Base-by-base conservation (phyloP, 2,888 invertebrate species). In the Exocentrus adspersus region DNA sequence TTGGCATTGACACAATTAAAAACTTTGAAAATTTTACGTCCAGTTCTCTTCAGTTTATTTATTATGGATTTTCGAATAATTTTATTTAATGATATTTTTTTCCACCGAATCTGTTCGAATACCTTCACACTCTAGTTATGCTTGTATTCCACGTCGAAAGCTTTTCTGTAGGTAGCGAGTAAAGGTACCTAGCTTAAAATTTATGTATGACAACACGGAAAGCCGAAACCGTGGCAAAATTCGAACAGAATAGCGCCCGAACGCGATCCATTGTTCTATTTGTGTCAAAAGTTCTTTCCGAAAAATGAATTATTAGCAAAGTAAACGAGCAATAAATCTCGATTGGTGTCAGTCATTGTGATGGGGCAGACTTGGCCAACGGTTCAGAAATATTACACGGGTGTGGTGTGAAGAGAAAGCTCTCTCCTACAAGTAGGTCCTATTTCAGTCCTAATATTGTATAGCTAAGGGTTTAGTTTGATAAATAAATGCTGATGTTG, bases 271-370 rank as follows among this genome's bases (percentile, higher is more conserved):
- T 81, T 81, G 81, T 81, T 81, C 81, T 80, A 79, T 80, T 79
- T 79, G 78, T 78, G 80, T 80, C 80, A 79, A 76, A 76, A 79
- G 75, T 77, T 77, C 78, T 78, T 79, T 78, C 76, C 73, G 75
- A 80, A 81, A 81, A 81, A 82, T 82, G 82, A 83, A 82, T 81
- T 82, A 83, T 82, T 82, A 81, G 82, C 77, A 77, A 80, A 80
- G 80, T 79, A 80, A 82, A 81, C 80, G 77, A 78, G 81, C 80
- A 80, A 82, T 82, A 82, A 82, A 82, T 83, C 82, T 81, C 81
- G 81, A 81, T 80, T 77, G 78, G 77, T 81, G 83, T 82, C 82
- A 81, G 77, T 82, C 80, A 82, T 79, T 79, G 69, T 69, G 60
- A 64, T 65, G 63, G 30, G 46, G 45, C 46, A 24, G 32, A 19